Base-by-base conservation (phyloP, 2,113 vertebrate species). In the Leptobrachium ailaonicum region DNA sequence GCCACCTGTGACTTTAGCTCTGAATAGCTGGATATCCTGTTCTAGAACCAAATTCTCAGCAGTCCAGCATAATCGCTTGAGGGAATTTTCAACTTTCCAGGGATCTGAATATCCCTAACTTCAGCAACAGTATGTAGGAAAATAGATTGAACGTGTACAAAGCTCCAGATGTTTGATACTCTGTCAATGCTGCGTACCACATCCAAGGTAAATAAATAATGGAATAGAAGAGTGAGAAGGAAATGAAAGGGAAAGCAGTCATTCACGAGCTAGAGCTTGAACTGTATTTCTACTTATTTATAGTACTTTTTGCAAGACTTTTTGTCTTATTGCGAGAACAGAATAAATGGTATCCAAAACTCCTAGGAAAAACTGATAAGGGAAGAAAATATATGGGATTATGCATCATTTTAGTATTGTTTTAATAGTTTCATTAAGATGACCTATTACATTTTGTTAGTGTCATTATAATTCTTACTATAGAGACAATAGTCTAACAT, bases 21-120 rank as follows among this genome's bases (percentile, higher is more conserved):
- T 96, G 91, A 96, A 97, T 95, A 92, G 94, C 92, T 94, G 94
- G 94, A 97, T 95, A 93, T 97, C 95, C 95, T 96, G 94, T 92
- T 89, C 85, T 79, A 88, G 41, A 75, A 85, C 82, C 75, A 7
- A 84, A 84, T 84, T 86, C 86, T 85, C 88, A 86, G 84, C 86
- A 87, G 80, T 85, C 85, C 88, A 85, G 82, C 83, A 82, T 77
- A 58, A 86, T 84, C 86, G 71, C 87, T 89, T 85, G 86, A 81
- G 86, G 76, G 82, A 88, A 86, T 82, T 84, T 90, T 87, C 87
- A 86, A 87, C 88, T 92, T 90, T 91, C 87, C 89, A 93, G 86
- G 86, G 87, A 88, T 92, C 90, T 88, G 83, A 87, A 71, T 70
- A 82, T 83, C 85, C 87, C 84, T 32, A 88, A 85, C 81, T 88